These are phyloP conservation scores for Fulmarus glacialis DNA, from an alignment of 2,113 vertebrate genomes.

Conservation along the genomic window DNA sequence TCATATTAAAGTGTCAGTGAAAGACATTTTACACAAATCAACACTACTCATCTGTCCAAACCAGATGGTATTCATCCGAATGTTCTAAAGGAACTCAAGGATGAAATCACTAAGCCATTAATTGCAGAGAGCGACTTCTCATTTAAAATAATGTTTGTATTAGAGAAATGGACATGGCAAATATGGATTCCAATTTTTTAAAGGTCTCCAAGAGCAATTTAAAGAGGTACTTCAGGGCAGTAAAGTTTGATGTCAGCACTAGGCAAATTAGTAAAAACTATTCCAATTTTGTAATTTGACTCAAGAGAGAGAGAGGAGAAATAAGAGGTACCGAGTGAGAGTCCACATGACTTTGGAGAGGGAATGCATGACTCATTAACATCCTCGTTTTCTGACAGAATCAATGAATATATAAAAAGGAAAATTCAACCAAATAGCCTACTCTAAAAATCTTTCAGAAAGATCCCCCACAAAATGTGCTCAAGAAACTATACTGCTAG, in stretches of 20 bases:
- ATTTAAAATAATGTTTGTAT: slow-evolving; percentile 45
- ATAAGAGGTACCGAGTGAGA: neutral
- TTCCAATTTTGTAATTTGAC: neutral
- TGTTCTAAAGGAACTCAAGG: slow-evolving; percentile 9
- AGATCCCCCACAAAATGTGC: neutral
- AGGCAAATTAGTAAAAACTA: neutral
- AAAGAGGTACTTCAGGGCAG: neutral
- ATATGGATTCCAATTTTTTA: neutral
- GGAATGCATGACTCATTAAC: neutral
- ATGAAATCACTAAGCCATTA: slow-evolving; percentile 42
- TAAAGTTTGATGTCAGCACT: neutral
- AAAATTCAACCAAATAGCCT: neutral
- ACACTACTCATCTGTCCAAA: neutral
- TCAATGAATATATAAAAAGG: neutral
- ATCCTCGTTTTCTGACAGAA: neutral
- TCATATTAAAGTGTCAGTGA: neutral
- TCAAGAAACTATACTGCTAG: neutral
- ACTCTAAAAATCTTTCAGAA: neutral
- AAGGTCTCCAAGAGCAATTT: neutral
- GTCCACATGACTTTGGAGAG: neutral
- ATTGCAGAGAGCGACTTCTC: neutral
- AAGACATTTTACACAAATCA: slow-evolving; percentile 23
- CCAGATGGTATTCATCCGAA: slow-evolving; percentile 18
- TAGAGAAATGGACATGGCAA: neutral
- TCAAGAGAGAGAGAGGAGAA: neutral